Evolutionary conservation across 2,797 vertebrate species (phyloP), one percentile per base, ranked within the genome.

Genomic region (Anguilla megastoma): DNA sequence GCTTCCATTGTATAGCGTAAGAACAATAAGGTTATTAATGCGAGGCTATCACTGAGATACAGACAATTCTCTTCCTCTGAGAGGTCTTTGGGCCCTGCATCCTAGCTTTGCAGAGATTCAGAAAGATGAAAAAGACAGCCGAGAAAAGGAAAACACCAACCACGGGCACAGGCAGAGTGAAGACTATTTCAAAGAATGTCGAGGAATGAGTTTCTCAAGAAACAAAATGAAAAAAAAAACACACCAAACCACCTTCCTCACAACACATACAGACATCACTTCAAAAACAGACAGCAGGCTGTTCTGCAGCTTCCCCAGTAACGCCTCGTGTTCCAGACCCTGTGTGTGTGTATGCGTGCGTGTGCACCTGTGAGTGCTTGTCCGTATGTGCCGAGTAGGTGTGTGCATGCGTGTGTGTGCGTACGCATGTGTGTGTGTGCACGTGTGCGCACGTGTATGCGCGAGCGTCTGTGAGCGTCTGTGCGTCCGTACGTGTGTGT

Each of bases 141-240:
- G 92, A 91, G 89, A 94, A 89, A 93, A 90, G 92, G 88, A 94
- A 88, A 90, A 91, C 90, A 92, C 45, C 56, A 24, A 90, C 83
- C 87, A 92, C 88, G 89, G 91, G 92, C 93, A 63, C 91, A 92
- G 93, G 94, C 93, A 89, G 90, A 93, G 92, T 92, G 90, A 92
- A 93, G 90, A 93, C 91, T 93, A 90, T 90, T 90, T 91, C 80
- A 93, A 94, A 92, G 92, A 92, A 94, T 93, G 88, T 90, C 88
- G 60, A 92, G 52, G 66, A 76, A 90, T 86, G 91, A 89, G 92
- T 92, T 89, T 89, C 84, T 85, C 79, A n/a, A 66, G 79, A 54
- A 56, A 69, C 24, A 9, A 84, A 48, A 85, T 45, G 0, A 84
- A 54, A n/a, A n/a, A 66, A 84, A 36, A 36, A 69, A 36, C 74